phyloP scores from a whole-genome alignment of 2,797 vertebrate species.

The Phalloptychus januarius region DNA sequence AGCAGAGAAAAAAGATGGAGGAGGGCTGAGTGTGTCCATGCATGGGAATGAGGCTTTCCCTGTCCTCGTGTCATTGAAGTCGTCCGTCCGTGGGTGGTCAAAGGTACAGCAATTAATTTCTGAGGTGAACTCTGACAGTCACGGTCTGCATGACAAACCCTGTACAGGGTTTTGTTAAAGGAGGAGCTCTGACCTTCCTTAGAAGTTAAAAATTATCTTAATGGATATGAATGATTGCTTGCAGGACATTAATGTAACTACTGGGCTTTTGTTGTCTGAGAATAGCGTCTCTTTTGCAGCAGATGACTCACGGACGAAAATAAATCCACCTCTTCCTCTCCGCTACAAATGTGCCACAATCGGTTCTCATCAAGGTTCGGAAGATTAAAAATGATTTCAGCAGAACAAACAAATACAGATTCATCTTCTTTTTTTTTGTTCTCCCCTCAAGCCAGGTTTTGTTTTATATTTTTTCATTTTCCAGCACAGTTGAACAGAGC shows the following conservation, averaged over 20 bases:
- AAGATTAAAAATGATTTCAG: constrained; percentile 61
- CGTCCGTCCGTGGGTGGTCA: constrained; percentile 2
- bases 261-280: constrained; percentile 20
- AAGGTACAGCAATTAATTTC: constrained; percentile 28
- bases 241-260: constrained; percentile 19
- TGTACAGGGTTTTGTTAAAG: background rate
- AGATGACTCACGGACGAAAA: constrained; percentile 52
- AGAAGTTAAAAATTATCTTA: constrained; percentile 10
- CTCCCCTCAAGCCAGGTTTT: background rate
- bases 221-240: constrained; percentile 4
- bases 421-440: constrained; percentile 23
- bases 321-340: constrained; percentile 34
- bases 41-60: constrained; percentile 8
- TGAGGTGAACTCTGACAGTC: constrained; percentile 28
- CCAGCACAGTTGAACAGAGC: constrained; percentile 13
- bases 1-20: constrained; percentile 1
- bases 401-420: constrained; percentile 42
- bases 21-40: constrained; percentile 16
- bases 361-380: constrained; percentile 49
- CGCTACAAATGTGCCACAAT: constrained; percentile 42
- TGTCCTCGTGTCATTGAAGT: background rate
- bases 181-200: background rate
- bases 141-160: constrained; percentile 1
- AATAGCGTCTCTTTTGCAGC: constrained; percentile 18
- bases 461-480: background rate